Conservation (phyloP, 2,797 vertebrate genomes). For the Lacerta viridis region DNA sequence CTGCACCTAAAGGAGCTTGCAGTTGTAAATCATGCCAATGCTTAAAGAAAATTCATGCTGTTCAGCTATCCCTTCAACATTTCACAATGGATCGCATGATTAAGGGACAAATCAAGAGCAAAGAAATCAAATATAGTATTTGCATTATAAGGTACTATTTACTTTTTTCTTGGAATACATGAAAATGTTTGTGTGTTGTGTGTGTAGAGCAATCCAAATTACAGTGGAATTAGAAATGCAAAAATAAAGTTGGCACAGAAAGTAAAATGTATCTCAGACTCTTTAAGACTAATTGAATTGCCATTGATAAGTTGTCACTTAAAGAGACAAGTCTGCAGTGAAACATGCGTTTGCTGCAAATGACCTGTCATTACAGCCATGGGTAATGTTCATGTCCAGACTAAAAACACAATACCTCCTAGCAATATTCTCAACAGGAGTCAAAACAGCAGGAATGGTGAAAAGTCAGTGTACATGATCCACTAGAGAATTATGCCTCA, state of each 20-base stretch:
- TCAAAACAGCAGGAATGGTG: constrained; percentile 71
- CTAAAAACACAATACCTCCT: constrained; percentile 85
- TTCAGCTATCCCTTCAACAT: neutral
- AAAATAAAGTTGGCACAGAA: constrained; percentile 67
- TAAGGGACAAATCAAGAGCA: neutral
- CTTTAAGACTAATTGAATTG: constrained; percentile 89
- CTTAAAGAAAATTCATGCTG: neutral
- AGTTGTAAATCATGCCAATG: neutral
- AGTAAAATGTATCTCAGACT: constrained; percentile 71
- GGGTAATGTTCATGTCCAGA: constrained; percentile 84
- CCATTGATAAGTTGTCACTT: constrained; percentile 88
- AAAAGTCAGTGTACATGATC: constrained; percentile 66
- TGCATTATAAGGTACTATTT: neutral
- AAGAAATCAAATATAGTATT: neutral
- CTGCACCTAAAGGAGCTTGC: too few relatives aligned
- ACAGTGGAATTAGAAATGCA: constrained; percentile 75
- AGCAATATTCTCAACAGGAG: constrained; percentile 75
- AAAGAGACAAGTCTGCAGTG: constrained; percentile 85
- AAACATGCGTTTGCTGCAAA: constrained; percentile 84
- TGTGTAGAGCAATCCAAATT: neutral
- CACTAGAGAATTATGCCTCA: constrained; percentile 80
- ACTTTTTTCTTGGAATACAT: constrained; percentile 21
- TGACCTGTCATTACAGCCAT: constrained; percentile 83
- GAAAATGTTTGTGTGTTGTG: too few relatives aligned
- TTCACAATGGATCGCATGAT: neutral